phyloP scores from a whole-genome alignment of 2,797 vertebrate species.

The Ispidina picta region DNA sequence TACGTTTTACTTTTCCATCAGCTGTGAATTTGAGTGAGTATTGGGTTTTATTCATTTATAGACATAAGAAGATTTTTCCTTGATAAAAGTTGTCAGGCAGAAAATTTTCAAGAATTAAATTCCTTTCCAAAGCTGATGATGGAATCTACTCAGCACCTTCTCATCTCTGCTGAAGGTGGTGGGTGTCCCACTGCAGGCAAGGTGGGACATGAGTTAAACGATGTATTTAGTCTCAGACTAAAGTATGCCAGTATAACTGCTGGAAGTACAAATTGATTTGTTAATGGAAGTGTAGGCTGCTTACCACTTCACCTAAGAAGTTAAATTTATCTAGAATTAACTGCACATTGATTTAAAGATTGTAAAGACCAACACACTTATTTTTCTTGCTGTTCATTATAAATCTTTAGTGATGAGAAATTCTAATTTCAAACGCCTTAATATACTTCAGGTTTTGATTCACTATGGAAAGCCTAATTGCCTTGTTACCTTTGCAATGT shows the following conservation, averaged over 20 bases:
- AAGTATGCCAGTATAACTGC: background rate
- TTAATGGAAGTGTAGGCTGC: background rate
- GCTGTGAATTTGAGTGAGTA: background rate
- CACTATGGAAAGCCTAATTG: background rate
- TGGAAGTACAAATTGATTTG: background rate
- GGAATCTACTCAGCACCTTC: background rate
- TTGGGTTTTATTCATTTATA: background rate
- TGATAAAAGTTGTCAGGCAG: background rate
- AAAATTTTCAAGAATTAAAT: background rate
- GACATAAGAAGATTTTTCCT: rapidly evolving
- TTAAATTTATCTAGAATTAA: background rate
- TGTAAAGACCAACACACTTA: background rate
- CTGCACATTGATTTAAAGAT: background rate
- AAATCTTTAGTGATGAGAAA: background rate
- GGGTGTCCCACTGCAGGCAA: background rate
- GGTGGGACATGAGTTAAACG: background rate
- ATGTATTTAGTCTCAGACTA: background rate
- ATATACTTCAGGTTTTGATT: background rate
- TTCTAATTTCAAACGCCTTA: background rate
- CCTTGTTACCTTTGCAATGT: background rate
- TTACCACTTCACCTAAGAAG: background rate
- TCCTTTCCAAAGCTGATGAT: rapidly evolving
- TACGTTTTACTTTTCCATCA: background rate
- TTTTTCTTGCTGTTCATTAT: background rate
- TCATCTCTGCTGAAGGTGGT: background rate